phyloP scores from a whole-genome alignment of 2,888 invertebrate species.

The Macrophya alboannulata region DNA sequence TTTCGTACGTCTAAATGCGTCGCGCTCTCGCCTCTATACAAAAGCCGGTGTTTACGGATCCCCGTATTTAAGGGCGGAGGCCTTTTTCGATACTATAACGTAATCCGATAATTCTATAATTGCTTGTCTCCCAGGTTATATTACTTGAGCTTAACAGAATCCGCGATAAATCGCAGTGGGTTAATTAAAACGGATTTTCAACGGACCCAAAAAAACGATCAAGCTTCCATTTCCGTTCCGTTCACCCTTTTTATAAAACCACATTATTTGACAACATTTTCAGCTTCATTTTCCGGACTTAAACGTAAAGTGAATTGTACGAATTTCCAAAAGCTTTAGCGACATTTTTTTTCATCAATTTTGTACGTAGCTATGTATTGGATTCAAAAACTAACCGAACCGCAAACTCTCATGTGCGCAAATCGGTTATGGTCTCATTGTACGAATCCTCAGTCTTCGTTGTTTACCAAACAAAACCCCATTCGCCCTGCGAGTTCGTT shows the following conservation, averaged over 20 bases:
- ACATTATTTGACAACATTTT: background rate
- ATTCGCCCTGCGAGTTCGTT: constrained; percentile 61
- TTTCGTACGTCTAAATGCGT: constrained; percentile 10
- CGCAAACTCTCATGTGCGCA: background rate
- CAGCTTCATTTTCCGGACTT: background rate
- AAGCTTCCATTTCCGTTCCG: background rate
- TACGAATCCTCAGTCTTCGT: constrained; percentile 69
- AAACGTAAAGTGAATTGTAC: background rate
- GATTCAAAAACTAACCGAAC: background rate
- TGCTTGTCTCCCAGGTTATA: constrained; percentile 15
- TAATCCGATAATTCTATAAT: constrained; percentile 54
- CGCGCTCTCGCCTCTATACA: constrained; percentile 34
- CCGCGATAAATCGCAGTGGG: background rate
- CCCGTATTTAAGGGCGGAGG: constrained; percentile 26
- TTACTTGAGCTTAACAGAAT: background rate
- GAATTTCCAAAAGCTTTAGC: background rate
- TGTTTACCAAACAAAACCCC: constrained; percentile 78
- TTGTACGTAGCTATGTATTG: background rate
- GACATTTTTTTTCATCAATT: background rate
- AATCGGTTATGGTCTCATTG: constrained; percentile 64
- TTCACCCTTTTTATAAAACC: background rate
- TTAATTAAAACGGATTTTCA: background rate
- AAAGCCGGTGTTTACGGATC: constrained; percentile 47
- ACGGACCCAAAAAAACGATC: background rate
- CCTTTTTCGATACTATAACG: constrained; percentile 15